Evolutionary conservation across 2,888 invertebrate genomes (phyloP).

Genomic region (Netelia virgata): DNA sequence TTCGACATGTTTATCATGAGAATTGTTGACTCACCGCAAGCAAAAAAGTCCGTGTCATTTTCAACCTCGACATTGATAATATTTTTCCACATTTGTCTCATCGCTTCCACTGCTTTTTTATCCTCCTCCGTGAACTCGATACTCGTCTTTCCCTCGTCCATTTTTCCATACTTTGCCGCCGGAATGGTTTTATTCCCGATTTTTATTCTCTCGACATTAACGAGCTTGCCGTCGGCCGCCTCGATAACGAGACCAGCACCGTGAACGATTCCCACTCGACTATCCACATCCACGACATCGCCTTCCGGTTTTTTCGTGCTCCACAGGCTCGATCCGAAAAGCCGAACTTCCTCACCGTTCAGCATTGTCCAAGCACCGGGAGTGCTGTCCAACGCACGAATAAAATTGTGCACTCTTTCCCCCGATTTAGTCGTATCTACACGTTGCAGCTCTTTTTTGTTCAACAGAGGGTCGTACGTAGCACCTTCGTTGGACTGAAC

Average conservation of each 20-base stretch:
- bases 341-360: slow-evolving; percentile 88
- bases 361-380: slow-evolving; percentile 94
- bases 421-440: slow-evolving; percentile 90
- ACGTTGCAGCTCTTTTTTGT: slow-evolving; percentile 93
- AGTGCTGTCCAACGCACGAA: slow-evolving; percentile 96
- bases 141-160: slow-evolving; percentile 84
- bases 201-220: slow-evolving; percentile 92
- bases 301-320: slow-evolving; percentile 85
- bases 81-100: slow-evolving; percentile 92
- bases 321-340: slow-evolving; percentile 94
- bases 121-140: slow-evolving; percentile 92
- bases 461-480: slow-evolving; percentile 96
- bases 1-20: neutral
- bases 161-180: slow-evolving; percentile 91
- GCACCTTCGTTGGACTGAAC: slow-evolving; percentile 94
- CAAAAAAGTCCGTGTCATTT: slow-evolving; percentile 95
- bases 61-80: slow-evolving; percentile 91
- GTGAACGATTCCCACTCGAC: slow-evolving; percentile 88
- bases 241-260: slow-evolving; percentile 92
- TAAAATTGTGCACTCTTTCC: slow-evolving; percentile 94
- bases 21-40: slow-evolving; percentile 87
- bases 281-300: slow-evolving; percentile 84
- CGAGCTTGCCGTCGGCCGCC: slow-evolving; percentile 92
- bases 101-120: slow-evolving; percentile 88
- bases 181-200: slow-evolving; percentile 93